Conservation (phyloP, 2,113 vertebrate species). For the Myiozetetes cayanensis region DNA sequence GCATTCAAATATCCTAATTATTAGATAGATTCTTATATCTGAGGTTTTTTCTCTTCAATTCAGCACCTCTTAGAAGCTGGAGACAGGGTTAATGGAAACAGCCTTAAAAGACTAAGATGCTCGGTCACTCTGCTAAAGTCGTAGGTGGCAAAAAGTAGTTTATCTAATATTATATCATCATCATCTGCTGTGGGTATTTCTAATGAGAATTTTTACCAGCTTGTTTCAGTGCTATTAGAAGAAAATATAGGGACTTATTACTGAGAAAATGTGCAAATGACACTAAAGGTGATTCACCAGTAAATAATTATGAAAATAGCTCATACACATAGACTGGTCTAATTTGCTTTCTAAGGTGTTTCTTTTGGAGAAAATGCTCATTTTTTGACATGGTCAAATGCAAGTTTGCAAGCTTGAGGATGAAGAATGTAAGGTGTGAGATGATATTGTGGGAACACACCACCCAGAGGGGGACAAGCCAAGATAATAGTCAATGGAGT, state of each 20-base stretch:
- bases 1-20: neutral
- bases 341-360: neutral
- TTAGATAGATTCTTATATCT: neutral
- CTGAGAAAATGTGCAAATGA: neutral
- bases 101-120: neutral
- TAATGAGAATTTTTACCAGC: neutral
- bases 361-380: neutral
- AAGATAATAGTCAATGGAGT: neutral
- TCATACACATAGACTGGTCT: neutral
- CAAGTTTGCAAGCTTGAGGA: neutral
- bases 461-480: accelerated
- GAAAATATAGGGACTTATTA: neutral
- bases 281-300: neutral
- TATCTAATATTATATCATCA: neutral
- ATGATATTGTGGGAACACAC: neutral
- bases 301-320: neutral
- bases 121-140: neutral
- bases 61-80: neutral
- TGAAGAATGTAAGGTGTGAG: neutral
- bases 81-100: neutral
- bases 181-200: neutral
- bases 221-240: neutral
- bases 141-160: neutral
- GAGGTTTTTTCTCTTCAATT: neutral
- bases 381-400: neutral